Base-by-base conservation (phyloP, 2,113 vertebrate species). In the Bambusicola thoracicus region DNA sequence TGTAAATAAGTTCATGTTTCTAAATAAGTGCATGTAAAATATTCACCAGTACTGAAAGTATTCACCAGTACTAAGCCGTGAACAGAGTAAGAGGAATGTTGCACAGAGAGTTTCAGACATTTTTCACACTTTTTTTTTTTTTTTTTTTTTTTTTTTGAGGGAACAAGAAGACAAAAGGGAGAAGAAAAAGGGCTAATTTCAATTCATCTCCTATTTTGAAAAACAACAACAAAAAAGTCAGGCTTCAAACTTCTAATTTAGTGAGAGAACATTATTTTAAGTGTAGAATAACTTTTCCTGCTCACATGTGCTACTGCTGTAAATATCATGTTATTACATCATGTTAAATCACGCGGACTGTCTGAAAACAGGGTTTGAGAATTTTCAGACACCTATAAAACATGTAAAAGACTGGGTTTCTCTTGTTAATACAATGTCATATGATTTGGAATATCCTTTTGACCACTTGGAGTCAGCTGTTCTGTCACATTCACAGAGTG, bases 281-380 rank as follows among this genome's bases (percentile, higher is more conserved):
- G 1, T 76, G 13, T 11, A 75, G n/a, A 65, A 56, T 62, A 79
- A 32, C 0, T 7, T 49, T 78, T 84, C 13, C 62, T 67, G 10
- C 3, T 22, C 29, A 51, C 3, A 32, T 32, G 18, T 36, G 48
- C 24, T 61, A 3, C 2, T 1, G 0, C 16, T 53, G 14, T 53
- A 53, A 53, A 53, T 53, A 29, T 29, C 13, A 29, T 53, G 25
- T 27, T 53, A 53, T 53, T 53, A 29, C 29, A 29, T 53, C 51
- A 29, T 15, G 13, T 27, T 53, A 53, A 53, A 53, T 29, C 13
- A 53, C 51, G 15, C 29, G 29, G 51, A 27, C 51, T 10, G 15
- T 51, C 49, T 27, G 15, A 29, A 27, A 30, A 53, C 8, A 51
- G 27, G 51, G 30, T 53, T 53, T 53, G 15, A 53, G 27, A 53